Percentiles rank a stretch among this genome's conserved stretches.
These are phyloP conservation scores for Podabrus alpinus DNA, from an alignment of 2,888 invertebrate genomes.

Conservation along the genomic window DNA sequence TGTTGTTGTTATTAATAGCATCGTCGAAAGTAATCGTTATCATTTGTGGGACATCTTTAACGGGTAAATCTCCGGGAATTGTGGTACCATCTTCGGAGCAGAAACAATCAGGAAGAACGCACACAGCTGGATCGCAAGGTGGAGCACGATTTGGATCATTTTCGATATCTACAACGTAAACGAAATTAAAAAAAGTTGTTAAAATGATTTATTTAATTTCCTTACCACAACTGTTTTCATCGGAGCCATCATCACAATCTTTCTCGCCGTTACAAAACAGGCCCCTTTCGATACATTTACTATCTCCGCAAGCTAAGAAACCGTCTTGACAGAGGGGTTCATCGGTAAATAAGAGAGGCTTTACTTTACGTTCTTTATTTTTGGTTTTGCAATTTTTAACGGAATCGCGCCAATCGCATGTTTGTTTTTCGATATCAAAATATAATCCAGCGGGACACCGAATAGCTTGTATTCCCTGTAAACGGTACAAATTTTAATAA, in stretches of 20 bases:
- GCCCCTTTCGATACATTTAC: conserved; percentile 83
- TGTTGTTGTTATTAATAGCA: conserved; percentile 94
- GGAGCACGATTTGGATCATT: conserved; percentile 93
- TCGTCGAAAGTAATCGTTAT: conserved; percentile 93
- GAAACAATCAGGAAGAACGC: conserved; percentile 90
- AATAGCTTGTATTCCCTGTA: conserved; percentile 87
- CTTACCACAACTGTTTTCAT: conserved; percentile 90
- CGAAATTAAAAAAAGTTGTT: neutral
- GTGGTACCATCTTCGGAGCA: conserved; percentile 90
- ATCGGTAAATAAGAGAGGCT: conserved; percentile 85
- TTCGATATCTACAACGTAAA: conserved; percentile 75
- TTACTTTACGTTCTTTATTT: conserved; percentile 86
- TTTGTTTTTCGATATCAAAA: conserved; percentile 94
- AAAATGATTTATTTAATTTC: conserved; percentile 36
- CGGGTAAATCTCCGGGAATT: conserved; percentile 82
- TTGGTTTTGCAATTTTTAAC: conserved; percentile 92
- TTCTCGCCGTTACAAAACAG: conserved; percentile 93
- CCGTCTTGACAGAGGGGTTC: conserved; percentile 89
- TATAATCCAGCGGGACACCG: conserved; percentile 90
- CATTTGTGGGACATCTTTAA: conserved; percentile 91
- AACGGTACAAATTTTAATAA: conserved; percentile 19
- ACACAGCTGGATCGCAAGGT: conserved; percentile 83
- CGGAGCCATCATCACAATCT: conserved; percentile 86
- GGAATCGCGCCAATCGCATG: conserved; percentile 91
- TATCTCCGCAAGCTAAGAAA: conserved; percentile 85